Evolutionary conservation across 2,888 invertebrate species (phyloP).

Genomic region (Micropterix aruncella): DNA sequence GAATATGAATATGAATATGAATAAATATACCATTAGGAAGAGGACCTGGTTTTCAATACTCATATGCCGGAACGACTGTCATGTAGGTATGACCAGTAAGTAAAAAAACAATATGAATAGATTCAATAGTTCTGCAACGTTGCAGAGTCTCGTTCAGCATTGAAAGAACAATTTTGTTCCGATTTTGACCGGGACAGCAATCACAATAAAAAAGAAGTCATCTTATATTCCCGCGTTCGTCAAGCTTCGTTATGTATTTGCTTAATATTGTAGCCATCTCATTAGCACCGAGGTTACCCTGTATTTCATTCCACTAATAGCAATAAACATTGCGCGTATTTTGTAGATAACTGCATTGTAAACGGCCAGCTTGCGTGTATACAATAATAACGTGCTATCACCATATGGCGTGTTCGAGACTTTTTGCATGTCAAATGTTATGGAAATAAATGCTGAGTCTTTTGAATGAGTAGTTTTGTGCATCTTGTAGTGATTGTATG

Average conservation of each 20-base stretch:
- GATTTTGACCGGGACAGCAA: conserved; percentile 1
- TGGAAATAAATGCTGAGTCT: too few species aligned
- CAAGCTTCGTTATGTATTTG: conserved; percentile 2
- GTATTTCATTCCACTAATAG: conserved; percentile 1
- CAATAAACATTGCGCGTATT: conserved; percentile 1
- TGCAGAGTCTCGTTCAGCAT: conserved; percentile 1
- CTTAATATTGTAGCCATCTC: conserved; percentile 2
- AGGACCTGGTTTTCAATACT: conserved; percentile 3
- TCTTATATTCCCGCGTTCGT: conserved; percentile 2
- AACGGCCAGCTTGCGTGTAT: not conserved
- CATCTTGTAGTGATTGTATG: too few species aligned
- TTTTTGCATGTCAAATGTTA: too few species aligned
- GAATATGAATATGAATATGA: too few species aligned
- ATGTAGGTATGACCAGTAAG: too few species aligned
- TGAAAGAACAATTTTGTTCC: conserved; percentile 1
- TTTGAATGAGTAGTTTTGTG: too few species aligned
- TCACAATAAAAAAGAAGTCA: conserved; percentile 1
- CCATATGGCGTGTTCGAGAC: not conserved
- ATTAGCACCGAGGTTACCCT: conserved; percentile 1
- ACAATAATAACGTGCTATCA: not conserved
- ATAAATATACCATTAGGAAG: too few species aligned
- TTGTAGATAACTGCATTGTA: conserved; percentile 1
- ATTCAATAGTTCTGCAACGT: conserved; percentile 2
- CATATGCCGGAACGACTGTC: conserved; percentile 1
- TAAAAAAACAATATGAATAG: too few species aligned